Conservation (phyloP, 2,113 vertebrate species). For the Riparia riparia region DNA sequence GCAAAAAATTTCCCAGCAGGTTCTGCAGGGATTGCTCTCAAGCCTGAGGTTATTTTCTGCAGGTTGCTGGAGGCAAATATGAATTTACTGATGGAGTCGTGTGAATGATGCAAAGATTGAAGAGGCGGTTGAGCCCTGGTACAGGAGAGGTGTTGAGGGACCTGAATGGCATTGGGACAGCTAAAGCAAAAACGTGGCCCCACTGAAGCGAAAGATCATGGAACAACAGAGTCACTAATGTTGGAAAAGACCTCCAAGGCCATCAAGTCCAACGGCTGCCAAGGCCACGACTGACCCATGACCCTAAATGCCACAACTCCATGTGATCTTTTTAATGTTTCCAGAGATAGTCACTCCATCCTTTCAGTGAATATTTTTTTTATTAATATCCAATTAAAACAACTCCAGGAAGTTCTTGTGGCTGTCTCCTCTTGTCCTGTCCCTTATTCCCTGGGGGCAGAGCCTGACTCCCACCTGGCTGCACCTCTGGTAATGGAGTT, state of each 20-base stretch:
- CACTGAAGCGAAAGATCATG: background rate
- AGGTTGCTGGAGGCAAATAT: background rate
- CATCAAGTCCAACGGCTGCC: background rate
- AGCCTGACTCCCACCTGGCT: rapidly evolving
- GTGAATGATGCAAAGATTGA: background rate
- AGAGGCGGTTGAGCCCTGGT: background rate
- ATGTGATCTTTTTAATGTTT: background rate
- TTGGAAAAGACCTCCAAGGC: background rate
- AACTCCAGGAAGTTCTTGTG: background rate
- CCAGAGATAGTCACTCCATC: background rate
- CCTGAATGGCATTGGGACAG: background rate
- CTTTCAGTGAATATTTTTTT: background rate
- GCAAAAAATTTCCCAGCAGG: background rate
- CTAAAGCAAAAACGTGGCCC: background rate
- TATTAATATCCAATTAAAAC: background rate
- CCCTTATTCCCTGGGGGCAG: background rate
- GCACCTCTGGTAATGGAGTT: background rate
- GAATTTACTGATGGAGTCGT: background rate
- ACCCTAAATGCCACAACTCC: background rate
- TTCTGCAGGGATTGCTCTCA: background rate
- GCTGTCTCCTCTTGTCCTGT: background rate
- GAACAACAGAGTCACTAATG: too few relatives aligned
- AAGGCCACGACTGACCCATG: background rate
- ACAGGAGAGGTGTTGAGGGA: rapidly evolving
- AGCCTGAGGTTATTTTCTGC: background rate